Evolutionary conservation across 1,140 invertebrate genomes (phyloP), one percentile per base, ranked within the genome.

Genomic region (Andricus grossulariae): DNA sequence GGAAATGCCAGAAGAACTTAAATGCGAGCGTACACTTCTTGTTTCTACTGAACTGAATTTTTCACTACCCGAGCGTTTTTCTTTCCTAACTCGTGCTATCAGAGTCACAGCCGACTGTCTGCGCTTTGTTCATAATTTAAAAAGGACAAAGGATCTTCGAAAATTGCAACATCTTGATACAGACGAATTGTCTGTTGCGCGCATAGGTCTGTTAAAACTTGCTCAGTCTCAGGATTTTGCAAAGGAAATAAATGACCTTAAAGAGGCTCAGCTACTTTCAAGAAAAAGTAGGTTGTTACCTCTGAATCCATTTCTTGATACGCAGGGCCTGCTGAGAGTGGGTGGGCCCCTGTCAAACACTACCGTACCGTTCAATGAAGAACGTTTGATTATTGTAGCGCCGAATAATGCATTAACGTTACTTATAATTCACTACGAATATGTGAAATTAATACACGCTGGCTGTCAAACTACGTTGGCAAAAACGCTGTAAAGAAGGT

Each of bases 381-480:
- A 79, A 72, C 74, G 76, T 74, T 80, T 78, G 1, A 78, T 80
- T 55, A 76, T 83, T 25, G 71, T 84, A 55, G 70, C 74, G 54
- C 74, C 72, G 54, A 83, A 4, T 74, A 77, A 50, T 12, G 7
- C 49, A 50, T 12, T 50, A 8, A 50, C 49, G 12, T 72, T 54
- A n/a, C 39, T 85, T 18, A 39, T 82, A 13, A 50, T 82, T 13
- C 52, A 21, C 49, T 11, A 52, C 21, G 76, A 83, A 73, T 80
- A 82, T 80, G 45, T 50, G 25, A 39, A 72, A 19, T 45, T 80
- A 21, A 18, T 74, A 13, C 81, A 84, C 50, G 79, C 74, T 10
- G 86, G 86, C 19, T 71, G 78, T 15, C 81, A 88, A 78, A n/a
- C 75, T n/a, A 32, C 85, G 7, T 21, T 85, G 80, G 77, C 21